A percentile compares a stretch with the other conserved stretches of the same genome.
Conservation (phyloP, 2,888 invertebrate genomes). For the Mesopsocus fuscifrons region DNA sequence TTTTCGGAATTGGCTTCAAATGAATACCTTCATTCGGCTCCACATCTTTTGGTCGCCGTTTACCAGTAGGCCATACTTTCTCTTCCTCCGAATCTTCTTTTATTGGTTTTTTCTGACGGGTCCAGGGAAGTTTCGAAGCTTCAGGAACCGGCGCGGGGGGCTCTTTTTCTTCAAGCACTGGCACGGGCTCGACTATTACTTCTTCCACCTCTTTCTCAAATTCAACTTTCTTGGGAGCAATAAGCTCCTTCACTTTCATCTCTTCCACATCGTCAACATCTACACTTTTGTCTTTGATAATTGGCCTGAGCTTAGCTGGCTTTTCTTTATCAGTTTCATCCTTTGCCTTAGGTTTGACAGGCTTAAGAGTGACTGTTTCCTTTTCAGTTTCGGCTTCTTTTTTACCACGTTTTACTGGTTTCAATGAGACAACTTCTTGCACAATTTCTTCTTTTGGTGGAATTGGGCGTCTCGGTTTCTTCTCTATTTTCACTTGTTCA, state of each 20-base stretch:
- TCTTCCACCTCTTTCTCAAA: conserved; percentile 8
- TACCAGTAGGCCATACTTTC: conserved; percentile 22
- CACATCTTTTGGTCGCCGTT: conserved; percentile 20
- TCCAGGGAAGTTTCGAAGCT: conserved; percentile 9
- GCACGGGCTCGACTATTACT: background rate
- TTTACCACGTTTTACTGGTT: conserved; percentile 7
- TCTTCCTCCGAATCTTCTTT: conserved; percentile 13
- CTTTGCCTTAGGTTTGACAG: conserved; percentile 22
- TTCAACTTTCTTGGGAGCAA: conserved; percentile 28
- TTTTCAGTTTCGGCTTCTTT: background rate
- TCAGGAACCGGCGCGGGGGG: conserved; percentile 9
- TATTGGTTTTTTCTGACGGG: conserved; percentile 6
- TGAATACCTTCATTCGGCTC: conserved; percentile 9
- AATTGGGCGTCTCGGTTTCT: conserved; percentile 27
- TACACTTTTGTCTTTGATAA: conserved; percentile 30
- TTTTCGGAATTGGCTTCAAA: conserved; percentile 16
- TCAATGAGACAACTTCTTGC: conserved; percentile 16
- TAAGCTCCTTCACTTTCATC: conserved; percentile 31
- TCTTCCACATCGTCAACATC: conserved; percentile 13
- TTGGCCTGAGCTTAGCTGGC: conserved; percentile 16
- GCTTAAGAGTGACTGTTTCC: conserved; percentile 8
- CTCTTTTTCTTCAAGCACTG: background rate
- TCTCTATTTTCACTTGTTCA: conserved; percentile 20
- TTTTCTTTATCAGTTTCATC: conserved; percentile 25
- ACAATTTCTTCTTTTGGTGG: conserved; percentile 21